Percentiles rank a stretch among this genome's conserved stretches.
These are phyloP conservation scores for Aphyosemion australe DNA, from an alignment of 2,113 vertebrate genomes.

Conservation along the genomic window DNA sequence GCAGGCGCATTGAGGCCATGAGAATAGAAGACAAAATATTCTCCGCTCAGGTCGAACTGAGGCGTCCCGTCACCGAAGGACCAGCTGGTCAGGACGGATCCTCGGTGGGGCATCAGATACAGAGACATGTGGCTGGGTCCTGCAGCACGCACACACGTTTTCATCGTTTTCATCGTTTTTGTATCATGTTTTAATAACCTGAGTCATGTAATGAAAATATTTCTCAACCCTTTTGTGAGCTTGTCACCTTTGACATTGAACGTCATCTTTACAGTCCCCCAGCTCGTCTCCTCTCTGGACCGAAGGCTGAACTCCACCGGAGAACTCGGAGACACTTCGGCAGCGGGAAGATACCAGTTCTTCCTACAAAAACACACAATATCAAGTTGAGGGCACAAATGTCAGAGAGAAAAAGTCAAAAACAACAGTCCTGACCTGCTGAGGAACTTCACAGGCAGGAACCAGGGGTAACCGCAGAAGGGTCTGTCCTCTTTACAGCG, in stretches of 20 bases:
- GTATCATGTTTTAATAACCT: no score
- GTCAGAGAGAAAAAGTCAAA: neutral
- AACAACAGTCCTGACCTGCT: conserved; percentile 79
- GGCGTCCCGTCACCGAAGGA: conserved; percentile 89
- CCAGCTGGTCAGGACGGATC: conserved; percentile 84
- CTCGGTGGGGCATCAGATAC: conserved; percentile 83
- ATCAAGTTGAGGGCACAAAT: neutral
- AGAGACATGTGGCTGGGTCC: conserved; percentile 96
- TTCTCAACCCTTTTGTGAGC: no score
- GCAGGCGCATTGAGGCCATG: conserved; percentile 85
- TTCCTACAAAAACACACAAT: conserved; percentile 78
- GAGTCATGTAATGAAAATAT: no score
- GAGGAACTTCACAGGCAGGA: conserved; percentile 91
- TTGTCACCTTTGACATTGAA: conserved; percentile 88
- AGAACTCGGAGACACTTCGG: conserved; percentile 81
- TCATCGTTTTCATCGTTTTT: no score
- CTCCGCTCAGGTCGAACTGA: conserved; percentile 81
- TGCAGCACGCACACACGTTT: conserved; percentile 41
- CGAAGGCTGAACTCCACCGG: conserved; percentile 85
- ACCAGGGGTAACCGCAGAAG: conserved; percentile 95
- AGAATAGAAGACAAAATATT: conserved; percentile 96
- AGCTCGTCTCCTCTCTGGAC: conserved; percentile 83
- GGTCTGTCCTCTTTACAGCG: conserved; percentile 83
- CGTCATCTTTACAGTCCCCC: conserved; percentile 84
- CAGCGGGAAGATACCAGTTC: conserved; percentile 94